Percentiles rank a stretch among this genome's conserved stretches.
These are phyloP conservation scores for Amphiprion ocellaris DNA, from an alignment of 2,113 vertebrate genomes.

Conservation along the genomic window DNA sequence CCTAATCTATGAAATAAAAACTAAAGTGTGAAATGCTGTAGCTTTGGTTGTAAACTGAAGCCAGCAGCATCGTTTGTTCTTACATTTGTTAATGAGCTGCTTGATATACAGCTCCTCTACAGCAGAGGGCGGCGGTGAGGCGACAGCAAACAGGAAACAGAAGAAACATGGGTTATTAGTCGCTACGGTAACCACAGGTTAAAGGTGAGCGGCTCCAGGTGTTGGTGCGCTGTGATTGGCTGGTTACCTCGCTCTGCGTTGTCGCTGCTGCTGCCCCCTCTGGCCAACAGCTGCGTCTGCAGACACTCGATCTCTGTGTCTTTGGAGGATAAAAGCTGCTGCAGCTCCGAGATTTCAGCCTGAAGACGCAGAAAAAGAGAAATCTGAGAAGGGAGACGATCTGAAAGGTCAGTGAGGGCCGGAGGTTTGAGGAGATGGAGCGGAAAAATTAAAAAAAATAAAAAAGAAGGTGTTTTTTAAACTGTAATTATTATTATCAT, in stretches of 20 bases:
- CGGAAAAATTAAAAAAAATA: too few relatives aligned
- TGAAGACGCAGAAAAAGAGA: conserved; percentile 68
- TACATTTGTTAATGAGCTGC: conserved; percentile 94
- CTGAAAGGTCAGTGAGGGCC: too few relatives aligned
- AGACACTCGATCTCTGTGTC: conserved; percentile 94
- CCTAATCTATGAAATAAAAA: too few relatives aligned
- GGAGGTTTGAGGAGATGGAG: background rate
- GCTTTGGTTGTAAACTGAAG: too few relatives aligned
- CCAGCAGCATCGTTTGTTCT: conserved; percentile 60
- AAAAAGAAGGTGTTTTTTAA: too few relatives aligned
- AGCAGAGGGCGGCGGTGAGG: conserved; percentile 76
- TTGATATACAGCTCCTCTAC: conserved; percentile 92
- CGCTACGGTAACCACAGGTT: conserved; percentile 26
- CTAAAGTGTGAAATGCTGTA: too few relatives aligned
- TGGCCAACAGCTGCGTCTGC: conserved; percentile 89
- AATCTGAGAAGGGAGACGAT: background rate
- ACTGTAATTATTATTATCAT: too few relatives aligned
- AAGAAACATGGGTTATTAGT: conserved; percentile 54
- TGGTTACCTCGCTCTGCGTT: conserved; percentile 90
- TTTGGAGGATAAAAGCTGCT: conserved; percentile 91
- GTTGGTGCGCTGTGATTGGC: conserved; percentile 16
- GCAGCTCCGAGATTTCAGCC: conserved; percentile 93
- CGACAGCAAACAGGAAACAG: conserved; percentile 35
- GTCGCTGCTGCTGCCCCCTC: conserved; percentile 82
- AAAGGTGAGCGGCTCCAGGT: background rate